These are phyloP conservation scores for Odontocolon sp. DNA, from an alignment of 2,888 invertebrate genomes.

Conservation along the genomic window DNA sequence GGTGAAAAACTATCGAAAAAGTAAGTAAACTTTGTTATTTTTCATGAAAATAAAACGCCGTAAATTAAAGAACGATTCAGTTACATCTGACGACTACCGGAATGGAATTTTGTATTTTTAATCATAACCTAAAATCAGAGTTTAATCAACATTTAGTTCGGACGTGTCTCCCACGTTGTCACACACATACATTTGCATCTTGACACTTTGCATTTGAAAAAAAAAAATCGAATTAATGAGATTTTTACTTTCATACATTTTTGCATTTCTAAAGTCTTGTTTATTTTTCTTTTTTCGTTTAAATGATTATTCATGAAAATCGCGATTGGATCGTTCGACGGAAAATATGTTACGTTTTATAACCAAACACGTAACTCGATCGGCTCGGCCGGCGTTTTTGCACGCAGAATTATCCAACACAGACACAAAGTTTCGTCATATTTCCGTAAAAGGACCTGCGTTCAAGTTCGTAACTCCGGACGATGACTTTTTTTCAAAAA, in stretches of 20 bases:
- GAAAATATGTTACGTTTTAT: constrained; percentile 66
- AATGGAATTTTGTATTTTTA: background rate
- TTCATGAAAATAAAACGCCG: background rate
- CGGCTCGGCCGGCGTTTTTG: constrained; percentile 56
- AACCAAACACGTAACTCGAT: constrained; percentile 63
- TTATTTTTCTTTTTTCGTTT: background rate
- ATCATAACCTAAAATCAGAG: constrained; percentile 54
- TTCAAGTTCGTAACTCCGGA: constrained; percentile 74
- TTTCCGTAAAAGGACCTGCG: constrained; percentile 65
- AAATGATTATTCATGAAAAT: background rate
- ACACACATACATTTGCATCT: constrained; percentile 8
- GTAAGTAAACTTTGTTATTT: constrained; percentile 81
- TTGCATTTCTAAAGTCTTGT: background rate
- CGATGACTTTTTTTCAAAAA: too few species aligned
- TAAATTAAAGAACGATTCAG: background rate
- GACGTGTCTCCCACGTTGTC: constrained; percentile 61
- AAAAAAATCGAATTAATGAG: constrained; percentile 26
- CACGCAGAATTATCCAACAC: constrained; percentile 26
- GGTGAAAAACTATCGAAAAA: constrained; percentile 86
- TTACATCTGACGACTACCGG: background rate
- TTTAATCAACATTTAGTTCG: constrained; percentile 15
- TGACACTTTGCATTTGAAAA: constrained; percentile 40
- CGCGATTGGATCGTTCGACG: constrained; percentile 3
- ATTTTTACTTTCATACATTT: constrained; percentile 1
- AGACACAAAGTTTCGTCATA: constrained; percentile 67